Base-by-base conservation (phyloP, 2,888 invertebrate species). In the Lasius fuliginosus region DNA sequence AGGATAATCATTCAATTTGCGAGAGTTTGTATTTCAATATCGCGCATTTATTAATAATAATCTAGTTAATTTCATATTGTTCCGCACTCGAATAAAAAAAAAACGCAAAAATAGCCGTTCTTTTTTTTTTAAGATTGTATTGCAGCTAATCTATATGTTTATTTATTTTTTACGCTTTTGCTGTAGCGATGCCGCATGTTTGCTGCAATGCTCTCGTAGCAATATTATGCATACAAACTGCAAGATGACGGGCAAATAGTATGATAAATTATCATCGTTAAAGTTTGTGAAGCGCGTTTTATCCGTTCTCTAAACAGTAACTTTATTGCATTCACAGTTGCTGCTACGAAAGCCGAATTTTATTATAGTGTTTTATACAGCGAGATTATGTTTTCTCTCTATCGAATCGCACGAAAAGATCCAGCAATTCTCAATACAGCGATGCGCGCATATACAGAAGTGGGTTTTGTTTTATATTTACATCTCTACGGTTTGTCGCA, bases 1-100 rank as follows among this genome's bases (percentile, higher is more conserved):
- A 49, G 73, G 84, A 85, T 79, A 69, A 74, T 82, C 36, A 84
- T 36, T 42, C 71, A 79, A 86, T 82, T 84, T 71, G 83, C 71
- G 33, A 73, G 18, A 23, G 71, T 27, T 71, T 36, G 71, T 5
- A 46, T 46, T 46, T 9, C 46, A 27, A n/a, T 71, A 23, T 56
- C 68, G n/a, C 23, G 56, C 58, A 53, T 60, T 60, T 81, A 36
- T 60, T 77, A 71, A 71, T 33, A 69, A 79, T 12, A 30, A 42
- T 42, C 23, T 9, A 77, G 36, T 67, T 36, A 30, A 42, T 58
- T 42, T 68, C n/a, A 40, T 58, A 58, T 15, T 30, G 12, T 40
- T 68, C 36, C 27, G 9, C 12, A 23, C 36, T n/a, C 42, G 79
- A 49, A 36, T 60, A 18, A 18, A 42, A 23, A 42, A 23, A 23